Conservation (phyloP, 2,888 invertebrate genomes). For the Pristionchus arcanus region DNA sequence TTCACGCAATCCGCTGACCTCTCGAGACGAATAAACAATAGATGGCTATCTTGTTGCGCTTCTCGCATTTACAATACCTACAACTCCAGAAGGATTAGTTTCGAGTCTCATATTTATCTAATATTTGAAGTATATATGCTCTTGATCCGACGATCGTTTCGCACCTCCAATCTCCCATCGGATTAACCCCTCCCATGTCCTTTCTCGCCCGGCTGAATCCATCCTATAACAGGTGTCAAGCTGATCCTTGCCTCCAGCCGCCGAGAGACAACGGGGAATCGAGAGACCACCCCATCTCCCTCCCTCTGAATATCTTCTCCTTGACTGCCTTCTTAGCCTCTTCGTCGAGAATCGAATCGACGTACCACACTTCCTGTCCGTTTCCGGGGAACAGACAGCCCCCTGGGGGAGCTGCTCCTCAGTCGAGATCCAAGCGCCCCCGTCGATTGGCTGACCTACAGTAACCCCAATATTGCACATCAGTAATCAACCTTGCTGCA, state of each 20-base stretch:
- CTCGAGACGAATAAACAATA: slow-evolving; percentile 37
- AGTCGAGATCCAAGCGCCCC: not conserved
- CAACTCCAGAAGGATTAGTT: no score
- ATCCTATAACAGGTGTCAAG: not conserved
- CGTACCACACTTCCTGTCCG: slow-evolving; percentile 10
- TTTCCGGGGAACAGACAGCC: not conserved
- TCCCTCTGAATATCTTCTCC: slow-evolving; percentile 12
- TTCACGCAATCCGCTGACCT: slow-evolving; percentile 18
- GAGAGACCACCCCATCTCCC: not conserved
- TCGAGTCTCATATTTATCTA: no score
- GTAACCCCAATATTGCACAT: not conserved
- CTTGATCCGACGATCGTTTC: not conserved
- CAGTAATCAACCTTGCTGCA: not conserved
- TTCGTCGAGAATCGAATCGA: not conserved
- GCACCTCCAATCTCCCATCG: not conserved
- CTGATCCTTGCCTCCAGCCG: not conserved
- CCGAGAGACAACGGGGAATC: not conserved
- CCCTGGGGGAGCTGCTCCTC: not conserved
- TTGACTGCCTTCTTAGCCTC: slow-evolving; percentile 4
- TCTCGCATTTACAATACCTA: not conserved
- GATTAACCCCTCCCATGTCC: not conserved
- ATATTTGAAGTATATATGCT: no score
- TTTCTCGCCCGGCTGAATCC: not conserved
- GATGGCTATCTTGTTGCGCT: not conserved
- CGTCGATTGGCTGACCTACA: not conserved